These are phyloP conservation scores for Coreoperca whiteheadi DNA, from an alignment of 2,113 vertebrate genomes.

Conservation along the genomic window DNA sequence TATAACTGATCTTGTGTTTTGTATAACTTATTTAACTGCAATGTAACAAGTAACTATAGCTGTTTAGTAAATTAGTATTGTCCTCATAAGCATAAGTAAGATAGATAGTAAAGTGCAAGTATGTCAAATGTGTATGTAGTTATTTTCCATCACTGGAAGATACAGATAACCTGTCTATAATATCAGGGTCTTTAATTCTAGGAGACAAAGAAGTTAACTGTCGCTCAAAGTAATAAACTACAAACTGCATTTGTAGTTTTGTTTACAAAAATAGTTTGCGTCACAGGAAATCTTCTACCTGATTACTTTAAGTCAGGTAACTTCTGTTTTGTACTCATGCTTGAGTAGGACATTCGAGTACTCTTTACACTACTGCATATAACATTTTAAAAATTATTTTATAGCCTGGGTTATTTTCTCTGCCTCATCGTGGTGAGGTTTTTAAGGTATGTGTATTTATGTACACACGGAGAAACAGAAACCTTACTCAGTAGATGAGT, in stretches of 20 bases:
- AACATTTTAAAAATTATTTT: too few species aligned
- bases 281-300: too few species aligned
- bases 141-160: background rate
- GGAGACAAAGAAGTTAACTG: background rate
- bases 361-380: background rate
- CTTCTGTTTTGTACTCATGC: background rate
- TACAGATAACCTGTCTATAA: background rate
- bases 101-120: background rate
- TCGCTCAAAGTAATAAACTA: background rate
- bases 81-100: background rate
- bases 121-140: background rate
- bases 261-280: too few species aligned
- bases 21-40: background rate
- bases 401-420: background rate
- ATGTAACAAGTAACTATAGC: background rate
- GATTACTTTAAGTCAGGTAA: background rate
- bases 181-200: background rate
- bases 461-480: background rate
- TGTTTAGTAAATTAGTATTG: background rate
- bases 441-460: background rate
- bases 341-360: too few species aligned
- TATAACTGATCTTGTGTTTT: background rate
- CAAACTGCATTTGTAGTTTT: background rate
- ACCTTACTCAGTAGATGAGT: slow-evolving; percentile 86
- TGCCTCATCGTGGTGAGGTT: background rate